phyloP scores from a whole-genome alignment of 2,797 vertebrate genomes.

The Rhyacichthys aspro region DNA sequence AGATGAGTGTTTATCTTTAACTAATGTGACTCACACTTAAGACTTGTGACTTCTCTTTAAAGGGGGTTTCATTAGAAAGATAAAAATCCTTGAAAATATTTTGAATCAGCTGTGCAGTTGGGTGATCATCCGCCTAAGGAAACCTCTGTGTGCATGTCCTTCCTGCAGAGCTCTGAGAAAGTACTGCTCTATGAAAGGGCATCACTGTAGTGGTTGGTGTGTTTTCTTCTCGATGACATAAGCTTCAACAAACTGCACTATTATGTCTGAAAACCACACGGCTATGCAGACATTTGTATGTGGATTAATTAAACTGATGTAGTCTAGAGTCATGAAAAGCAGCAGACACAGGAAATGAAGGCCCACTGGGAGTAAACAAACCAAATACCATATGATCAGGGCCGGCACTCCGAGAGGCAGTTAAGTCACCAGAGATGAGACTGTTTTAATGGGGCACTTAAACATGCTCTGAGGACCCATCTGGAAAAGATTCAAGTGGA shows the following conservation, averaged over 20 bases:
- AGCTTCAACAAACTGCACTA: not conserved
- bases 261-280: slow-evolving; percentile 24
- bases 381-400: slow-evolving; percentile 75
- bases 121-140: slow-evolving; percentile 5
- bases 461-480: slow-evolving; percentile 64
- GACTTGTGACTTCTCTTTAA: slow-evolving; percentile 29
- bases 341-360: slow-evolving; percentile 78
- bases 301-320: slow-evolving; percentile 62
- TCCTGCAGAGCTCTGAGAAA: slow-evolving; percentile 7
- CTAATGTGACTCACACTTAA: slow-evolving; percentile 4
- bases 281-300: slow-evolving; percentile 27
- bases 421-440: slow-evolving; percentile 71
- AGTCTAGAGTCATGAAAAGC: slow-evolving; percentile 38
- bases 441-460: slow-evolving; percentile 70
- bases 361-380: slow-evolving; percentile 73
- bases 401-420: slow-evolving; percentile 62
- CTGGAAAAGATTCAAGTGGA: slow-evolving; percentile 77
- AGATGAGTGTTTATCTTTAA: not conserved
- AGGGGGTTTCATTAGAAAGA: slow-evolving; percentile 10
- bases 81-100: slow-evolving; percentile 25
- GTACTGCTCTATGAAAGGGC: slow-evolving; percentile 5
- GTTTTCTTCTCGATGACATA: not conserved
- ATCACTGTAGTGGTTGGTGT: not conserved
- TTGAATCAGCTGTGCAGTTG: slow-evolving; percentile 16
- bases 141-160: slow-evolving; percentile 1